Conservation (phyloP, 2,797 vertebrate genomes). For the Lacerta agilis region DNA sequence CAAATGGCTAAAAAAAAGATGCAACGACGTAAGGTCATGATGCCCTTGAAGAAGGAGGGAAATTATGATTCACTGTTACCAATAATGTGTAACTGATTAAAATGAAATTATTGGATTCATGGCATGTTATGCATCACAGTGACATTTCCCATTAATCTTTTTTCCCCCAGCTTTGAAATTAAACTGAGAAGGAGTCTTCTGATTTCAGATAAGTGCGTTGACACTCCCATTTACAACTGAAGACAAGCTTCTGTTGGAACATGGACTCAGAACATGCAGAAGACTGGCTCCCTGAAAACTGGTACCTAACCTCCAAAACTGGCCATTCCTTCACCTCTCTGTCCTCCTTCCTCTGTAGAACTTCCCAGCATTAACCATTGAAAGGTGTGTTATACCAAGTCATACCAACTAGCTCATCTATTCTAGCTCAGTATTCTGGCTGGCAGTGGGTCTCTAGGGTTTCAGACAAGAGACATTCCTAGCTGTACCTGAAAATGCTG, state of each 20-base stretch:
- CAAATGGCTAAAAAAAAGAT: not conserved
- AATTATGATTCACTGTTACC: constrained; percentile 59
- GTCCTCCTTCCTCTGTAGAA: not conserved
- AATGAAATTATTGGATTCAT: constrained; percentile 68
- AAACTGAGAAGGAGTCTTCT: constrained; percentile 63
- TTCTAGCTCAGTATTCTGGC: too few relatives aligned
- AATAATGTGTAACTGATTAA: constrained; percentile 66
- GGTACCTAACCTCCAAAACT: not conserved
- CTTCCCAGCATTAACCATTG: not conserved
- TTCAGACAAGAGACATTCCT: too few relatives aligned
- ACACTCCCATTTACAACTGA: constrained; percentile 45
- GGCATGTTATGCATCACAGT: constrained; percentile 56
- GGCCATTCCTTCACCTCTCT: not conserved
- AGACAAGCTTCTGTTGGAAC: constrained; percentile 45
- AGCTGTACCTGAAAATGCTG: too few relatives aligned
- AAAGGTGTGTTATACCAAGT: too few relatives aligned
- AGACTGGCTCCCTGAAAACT: too few relatives aligned
- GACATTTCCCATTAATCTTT: constrained; percentile 63
- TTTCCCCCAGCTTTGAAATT: constrained; percentile 50
- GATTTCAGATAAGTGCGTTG: constrained; percentile 52
- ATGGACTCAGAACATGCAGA: not conserved
- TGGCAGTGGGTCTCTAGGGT: too few relatives aligned
- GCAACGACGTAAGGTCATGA: constrained; percentile 49
- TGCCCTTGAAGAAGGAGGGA: constrained; percentile 54
- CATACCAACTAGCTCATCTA: too few relatives aligned